phyloP scores from a whole-genome alignment of 2,888 invertebrate species.

The Pycnomerus fuliginosus region DNA sequence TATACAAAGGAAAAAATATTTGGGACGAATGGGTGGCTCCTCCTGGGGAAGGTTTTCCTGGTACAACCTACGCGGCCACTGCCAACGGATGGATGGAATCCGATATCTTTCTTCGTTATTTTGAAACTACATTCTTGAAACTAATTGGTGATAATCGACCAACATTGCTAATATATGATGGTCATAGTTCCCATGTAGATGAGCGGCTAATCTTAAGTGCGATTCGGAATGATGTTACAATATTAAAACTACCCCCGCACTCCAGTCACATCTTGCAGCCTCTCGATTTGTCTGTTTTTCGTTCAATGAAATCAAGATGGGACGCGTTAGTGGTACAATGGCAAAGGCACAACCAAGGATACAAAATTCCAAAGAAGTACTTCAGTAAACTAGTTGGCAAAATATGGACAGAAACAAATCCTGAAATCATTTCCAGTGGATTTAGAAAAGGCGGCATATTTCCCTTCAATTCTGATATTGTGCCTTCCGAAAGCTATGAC shows the following conservation, averaged over 20 bases:
- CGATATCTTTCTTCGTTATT: neutral
- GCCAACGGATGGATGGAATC: neutral
- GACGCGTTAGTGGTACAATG: neutral
- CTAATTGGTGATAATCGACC: neutral
- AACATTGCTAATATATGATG: neutral
- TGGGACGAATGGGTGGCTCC: neutral
- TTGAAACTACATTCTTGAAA: neutral
- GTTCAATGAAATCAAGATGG: neutral
- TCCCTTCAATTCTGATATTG: too few relatives aligned
- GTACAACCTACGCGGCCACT: too few relatives aligned
- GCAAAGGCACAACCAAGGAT: too few relatives aligned
- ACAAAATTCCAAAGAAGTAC: neutral
- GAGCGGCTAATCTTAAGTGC: neutral
- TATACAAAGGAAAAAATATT: neutral
- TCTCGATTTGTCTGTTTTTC: neutral
- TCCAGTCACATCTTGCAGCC: neutral
- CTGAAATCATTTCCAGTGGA: neutral
- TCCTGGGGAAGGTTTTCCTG: too few relatives aligned
- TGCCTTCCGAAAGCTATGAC: too few relatives aligned
- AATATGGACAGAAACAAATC: neutral
- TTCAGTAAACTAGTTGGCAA: neutral
- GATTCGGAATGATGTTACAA: neutral
- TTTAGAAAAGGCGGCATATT: neutral
- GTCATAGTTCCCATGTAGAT: neutral
- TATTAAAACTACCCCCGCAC: neutral